phyloP scores from a whole-genome alignment of 1,140 invertebrate genomes.

The Lepidurus arcticus region DNA sequence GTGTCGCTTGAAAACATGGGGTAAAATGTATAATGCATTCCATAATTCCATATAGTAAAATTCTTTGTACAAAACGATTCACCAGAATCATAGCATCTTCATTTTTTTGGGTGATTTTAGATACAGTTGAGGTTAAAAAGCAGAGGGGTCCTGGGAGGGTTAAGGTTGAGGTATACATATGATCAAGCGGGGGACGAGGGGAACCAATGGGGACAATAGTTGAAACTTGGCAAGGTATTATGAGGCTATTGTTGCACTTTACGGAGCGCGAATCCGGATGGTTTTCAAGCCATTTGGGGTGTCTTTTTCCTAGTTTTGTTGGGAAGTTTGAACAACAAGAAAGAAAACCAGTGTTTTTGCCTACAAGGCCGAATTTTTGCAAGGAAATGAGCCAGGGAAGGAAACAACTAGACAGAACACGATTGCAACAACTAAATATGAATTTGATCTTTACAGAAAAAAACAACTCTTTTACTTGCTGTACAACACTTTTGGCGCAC shows the following conservation, averaged over 20 bases:
- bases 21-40: too few species aligned
- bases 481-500: neutral
- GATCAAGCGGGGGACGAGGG: neutral
- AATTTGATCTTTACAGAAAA: neutral
- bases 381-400: neutral
- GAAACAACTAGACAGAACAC: neutral
- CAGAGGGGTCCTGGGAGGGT: neutral
- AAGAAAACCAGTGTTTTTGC: too few species aligned
- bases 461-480: neutral
- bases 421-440: neutral
- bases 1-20: too few species aligned
- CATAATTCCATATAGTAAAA: neutral
- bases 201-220: neutral
- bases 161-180: neutral
- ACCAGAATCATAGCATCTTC: neutral
- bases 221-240: neutral
- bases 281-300: too few species aligned
- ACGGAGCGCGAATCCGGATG: neutral
- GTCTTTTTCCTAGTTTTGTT: too few species aligned
- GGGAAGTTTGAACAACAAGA: too few species aligned
- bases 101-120: neutral
- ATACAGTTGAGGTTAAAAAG: slow-evolving; percentile 16
- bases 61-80: neutral
- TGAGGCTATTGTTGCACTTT: neutral
- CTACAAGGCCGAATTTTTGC: too few species aligned